A percentile compares a stretch with the other conserved stretches of the same genome.
Conservation (phyloP, 2,797 vertebrate genomes). For the Dipus sagitta region DNA sequence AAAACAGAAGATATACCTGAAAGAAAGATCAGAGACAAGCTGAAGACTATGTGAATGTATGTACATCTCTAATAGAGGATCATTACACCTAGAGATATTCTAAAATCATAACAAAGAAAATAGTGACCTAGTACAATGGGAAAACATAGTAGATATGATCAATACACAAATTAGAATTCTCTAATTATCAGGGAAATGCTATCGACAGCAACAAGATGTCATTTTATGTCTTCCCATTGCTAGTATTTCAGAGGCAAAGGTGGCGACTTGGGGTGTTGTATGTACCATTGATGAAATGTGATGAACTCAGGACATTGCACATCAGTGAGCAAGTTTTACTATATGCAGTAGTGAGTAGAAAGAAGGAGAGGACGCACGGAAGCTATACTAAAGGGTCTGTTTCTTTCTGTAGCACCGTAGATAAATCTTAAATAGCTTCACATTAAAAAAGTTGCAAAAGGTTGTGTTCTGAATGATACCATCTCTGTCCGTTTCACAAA, state of each 20-base stretch:
- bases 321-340: not conserved
- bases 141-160: not conserved
- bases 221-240: not conserved
- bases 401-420: not conserved
- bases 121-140: not conserved
- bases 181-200: not conserved
- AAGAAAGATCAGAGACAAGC: not conserved
- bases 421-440: not conserved
- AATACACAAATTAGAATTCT: not conserved
- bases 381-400: not conserved
- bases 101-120: not conserved
- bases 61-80: not conserved
- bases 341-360: not conserved
- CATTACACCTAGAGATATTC: not conserved
- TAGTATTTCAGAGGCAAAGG: not conserved
- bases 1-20: not conserved
- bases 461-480: not conserved
- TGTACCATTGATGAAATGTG: not conserved
- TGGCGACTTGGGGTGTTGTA: not conserved
- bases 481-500: not conserved
- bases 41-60: not conserved
- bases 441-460: not conserved
- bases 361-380: not conserved
- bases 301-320: not conserved
- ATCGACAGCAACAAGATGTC: not conserved